Evolutionary conservation across 2,888 invertebrate species (phyloP).

Genomic region (Amphipoea lucens): DNA sequence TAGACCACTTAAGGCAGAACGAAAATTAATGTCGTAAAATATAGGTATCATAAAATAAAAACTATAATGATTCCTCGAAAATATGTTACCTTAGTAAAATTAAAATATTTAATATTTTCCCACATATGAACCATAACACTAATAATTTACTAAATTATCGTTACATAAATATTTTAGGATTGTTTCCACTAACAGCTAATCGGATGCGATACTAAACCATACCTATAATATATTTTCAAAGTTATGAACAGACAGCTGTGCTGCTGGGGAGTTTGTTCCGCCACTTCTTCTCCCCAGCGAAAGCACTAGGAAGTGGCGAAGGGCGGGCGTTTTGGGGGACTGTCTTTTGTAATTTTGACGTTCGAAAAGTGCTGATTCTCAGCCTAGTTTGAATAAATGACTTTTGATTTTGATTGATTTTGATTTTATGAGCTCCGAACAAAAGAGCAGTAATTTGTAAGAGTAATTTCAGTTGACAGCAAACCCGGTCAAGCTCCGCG

Average conservation of each 20-base stretch:
- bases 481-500: no score
- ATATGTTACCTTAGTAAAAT: conserved; percentile 40
- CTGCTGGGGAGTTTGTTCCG: no score
- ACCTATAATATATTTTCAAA: neutral
- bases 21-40: conserved; percentile 25
- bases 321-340: no score
- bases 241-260: neutral
- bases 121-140: conserved; percentile 55
- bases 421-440: neutral
- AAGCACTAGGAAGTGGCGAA: no score
- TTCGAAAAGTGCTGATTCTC: no score
- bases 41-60: conserved; percentile 51
- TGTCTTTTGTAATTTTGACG: no score
- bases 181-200: conserved; percentile 27
- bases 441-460: neutral
- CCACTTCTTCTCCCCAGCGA: no score
- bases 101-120: conserved; percentile 60
- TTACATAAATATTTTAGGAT: conserved; percentile 65
- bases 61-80: conserved; percentile 52
- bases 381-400: no score
- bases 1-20: conserved; percentile 26
- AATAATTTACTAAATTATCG: conserved; percentile 70
- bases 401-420: no score
- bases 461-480: neutral
- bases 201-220: conserved; percentile 11